Evolutionary conservation across 2,888 invertebrate genomes (phyloP).

Genomic region (Camptogramma bilineatum): DNA sequence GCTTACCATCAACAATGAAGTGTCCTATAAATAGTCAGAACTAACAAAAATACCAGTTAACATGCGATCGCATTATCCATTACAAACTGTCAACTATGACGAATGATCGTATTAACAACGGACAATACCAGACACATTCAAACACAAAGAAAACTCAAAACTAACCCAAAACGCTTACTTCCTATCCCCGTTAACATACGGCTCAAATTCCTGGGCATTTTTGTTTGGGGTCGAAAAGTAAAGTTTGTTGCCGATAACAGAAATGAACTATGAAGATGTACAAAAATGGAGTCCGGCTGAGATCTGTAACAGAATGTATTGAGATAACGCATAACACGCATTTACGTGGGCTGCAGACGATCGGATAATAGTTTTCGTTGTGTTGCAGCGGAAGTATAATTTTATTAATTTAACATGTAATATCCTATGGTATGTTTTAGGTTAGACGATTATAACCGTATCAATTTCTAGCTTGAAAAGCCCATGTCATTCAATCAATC

Average conservation of each 20-base stretch:
- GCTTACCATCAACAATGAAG: slow-evolving; percentile 42
- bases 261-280: slow-evolving; percentile 64
- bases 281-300: slow-evolving; percentile 54
- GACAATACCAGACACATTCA: slow-evolving; percentile 59
- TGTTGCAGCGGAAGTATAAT: slow-evolving; percentile 45
- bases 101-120: slow-evolving; percentile 71
- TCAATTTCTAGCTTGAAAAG: no score
- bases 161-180: slow-evolving; percentile 5
- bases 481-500: no score
- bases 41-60: slow-evolving; percentile 48
- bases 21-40: slow-evolving; percentile 45
- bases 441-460: no score
- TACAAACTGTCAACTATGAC: slow-evolving; percentile 73
- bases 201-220: slow-evolving; percentile 38
- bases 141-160: slow-evolving; percentile 27
- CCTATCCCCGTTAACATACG: slow-evolving; percentile 31
- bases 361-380: slow-evolving; percentile 65
- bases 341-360: slow-evolving; percentile 70
- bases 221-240: slow-evolving; percentile 23
- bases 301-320: slow-evolving; percentile 69
- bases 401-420: background rate
- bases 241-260: slow-evolving; percentile 40
- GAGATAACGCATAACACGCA: slow-evolving; percentile 70
- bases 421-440: no score
- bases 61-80: slow-evolving; percentile 73